Conservation (phyloP, 2,888 invertebrate genomes). For the Hydrotaea cyrtoneurina region DNA sequence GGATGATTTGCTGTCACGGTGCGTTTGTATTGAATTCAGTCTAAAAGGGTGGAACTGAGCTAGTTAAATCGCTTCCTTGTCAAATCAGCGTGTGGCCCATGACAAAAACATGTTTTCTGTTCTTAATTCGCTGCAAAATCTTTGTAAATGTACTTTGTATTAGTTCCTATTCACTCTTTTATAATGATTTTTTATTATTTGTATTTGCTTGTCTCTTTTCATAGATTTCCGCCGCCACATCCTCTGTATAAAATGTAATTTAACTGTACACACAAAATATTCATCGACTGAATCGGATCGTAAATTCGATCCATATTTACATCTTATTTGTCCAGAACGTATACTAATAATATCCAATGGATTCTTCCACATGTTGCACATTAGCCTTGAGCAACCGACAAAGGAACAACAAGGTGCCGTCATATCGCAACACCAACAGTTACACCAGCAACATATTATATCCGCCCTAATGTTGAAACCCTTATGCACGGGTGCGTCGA, state of each 20-base stretch:
- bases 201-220: too few species aligned
- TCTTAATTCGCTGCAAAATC: too few species aligned
- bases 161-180: too few species aligned
- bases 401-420: constrained; percentile 38
- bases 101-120: too few species aligned
- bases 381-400: constrained; percentile 82
- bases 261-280: constrained; percentile 95
- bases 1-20: too few species aligned
- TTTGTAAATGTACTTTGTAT: too few species aligned
- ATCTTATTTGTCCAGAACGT: constrained; percentile 86
- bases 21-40: too few species aligned
- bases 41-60: too few species aligned
- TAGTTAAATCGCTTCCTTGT: too few species aligned
- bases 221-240: constrained; percentile 84
- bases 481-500: constrained; percentile 3
- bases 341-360: constrained; percentile 92
- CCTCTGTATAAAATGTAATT: constrained; percentile 92
- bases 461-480: constrained; percentile 53
- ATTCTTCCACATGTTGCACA: constrained; percentile 89
- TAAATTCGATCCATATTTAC: constrained; percentile 86
- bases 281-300: constrained; percentile 94
- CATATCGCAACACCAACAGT: constrained; percentile 42
- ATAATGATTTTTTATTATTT: too few species aligned
- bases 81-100: too few species aligned
- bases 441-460: constrained; percentile 46